Conservation (phyloP, 2,888 invertebrate genomes). For the Amphipoea oculea region DNA sequence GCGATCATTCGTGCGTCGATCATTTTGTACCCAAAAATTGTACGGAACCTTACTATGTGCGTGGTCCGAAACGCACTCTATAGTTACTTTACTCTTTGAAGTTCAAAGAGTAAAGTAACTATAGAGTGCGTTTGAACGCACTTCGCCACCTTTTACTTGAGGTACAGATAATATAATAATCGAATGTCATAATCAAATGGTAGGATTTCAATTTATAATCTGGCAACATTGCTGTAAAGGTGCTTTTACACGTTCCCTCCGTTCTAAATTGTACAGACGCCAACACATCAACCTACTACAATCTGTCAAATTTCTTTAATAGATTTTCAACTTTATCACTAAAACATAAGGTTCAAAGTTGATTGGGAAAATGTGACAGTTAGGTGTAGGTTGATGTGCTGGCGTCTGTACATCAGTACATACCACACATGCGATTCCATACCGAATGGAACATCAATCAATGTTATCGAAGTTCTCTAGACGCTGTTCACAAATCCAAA, state of each 20-base stretch:
- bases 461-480: neutral
- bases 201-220: conserved; percentile 1
- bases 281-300: too few relatives aligned
- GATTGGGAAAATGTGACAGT: too few relatives aligned
- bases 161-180: neutral
- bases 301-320: too few relatives aligned
- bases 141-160: neutral
- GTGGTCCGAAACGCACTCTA: neutral
- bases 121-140: too few relatives aligned
- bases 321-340: too few relatives aligned
- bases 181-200: neutral
- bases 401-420: too few relatives aligned
- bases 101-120: too few relatives aligned
- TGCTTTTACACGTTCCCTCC: neutral
- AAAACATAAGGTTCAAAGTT: too few relatives aligned
- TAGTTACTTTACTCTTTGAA: too few relatives aligned
- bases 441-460: neutral
- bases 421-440: neutral
- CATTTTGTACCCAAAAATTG: neutral
- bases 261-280: too few relatives aligned
- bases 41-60: neutral
- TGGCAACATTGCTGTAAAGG: neutral
- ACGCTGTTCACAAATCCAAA: too few relatives aligned
- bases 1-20: neutral
- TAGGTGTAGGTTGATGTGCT: too few relatives aligned